Evolutionary conservation across 1,140 invertebrate genomes (phyloP).

Genomic region (Pollicipes pollicipes): DNA sequence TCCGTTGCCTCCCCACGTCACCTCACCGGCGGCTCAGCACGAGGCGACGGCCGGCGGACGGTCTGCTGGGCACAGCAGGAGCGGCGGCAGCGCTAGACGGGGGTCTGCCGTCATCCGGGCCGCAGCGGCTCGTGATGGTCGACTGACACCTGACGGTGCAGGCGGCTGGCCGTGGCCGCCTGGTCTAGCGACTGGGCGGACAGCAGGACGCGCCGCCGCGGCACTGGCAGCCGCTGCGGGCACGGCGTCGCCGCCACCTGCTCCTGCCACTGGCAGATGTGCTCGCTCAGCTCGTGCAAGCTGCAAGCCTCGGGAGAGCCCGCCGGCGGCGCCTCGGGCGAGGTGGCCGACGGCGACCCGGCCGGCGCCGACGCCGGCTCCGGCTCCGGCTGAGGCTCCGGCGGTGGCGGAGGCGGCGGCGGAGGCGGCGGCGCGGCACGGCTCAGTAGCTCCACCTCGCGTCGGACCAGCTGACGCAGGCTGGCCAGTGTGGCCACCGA

Average conservation of each 20-base stretch:
- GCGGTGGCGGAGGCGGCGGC: too few species aligned
- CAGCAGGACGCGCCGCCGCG: not conserved
- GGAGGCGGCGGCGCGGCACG: too few species aligned
- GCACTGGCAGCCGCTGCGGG: not conserved
- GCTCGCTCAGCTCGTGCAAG: slow-evolving; percentile 4
- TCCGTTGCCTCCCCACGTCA: too few species aligned
- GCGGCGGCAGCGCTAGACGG: too few species aligned
- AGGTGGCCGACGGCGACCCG: too few species aligned
- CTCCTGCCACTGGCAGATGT: slow-evolving; percentile 5
- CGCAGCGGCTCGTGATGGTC: slow-evolving; percentile 4
- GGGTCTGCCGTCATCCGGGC: not conserved
- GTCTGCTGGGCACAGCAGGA: too few species aligned
- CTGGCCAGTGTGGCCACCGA: not conserved
- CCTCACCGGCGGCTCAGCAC: too few species aligned
- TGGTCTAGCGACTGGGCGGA: not conserved
- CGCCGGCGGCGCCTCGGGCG: too few species aligned
- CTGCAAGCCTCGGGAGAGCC: not conserved
- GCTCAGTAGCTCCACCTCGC: not conserved
- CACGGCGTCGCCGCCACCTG: not conserved
- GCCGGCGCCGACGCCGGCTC: not conserved
- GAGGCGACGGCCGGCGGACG: too few species aligned
- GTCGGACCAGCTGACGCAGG: not conserved
- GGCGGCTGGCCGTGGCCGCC: too few species aligned
- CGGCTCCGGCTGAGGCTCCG: not conserved
- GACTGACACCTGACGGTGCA: slow-evolving; percentile 10